phyloP scores from a whole-genome alignment of 2,113 vertebrate genomes.

The Tinamus guttatus region DNA sequence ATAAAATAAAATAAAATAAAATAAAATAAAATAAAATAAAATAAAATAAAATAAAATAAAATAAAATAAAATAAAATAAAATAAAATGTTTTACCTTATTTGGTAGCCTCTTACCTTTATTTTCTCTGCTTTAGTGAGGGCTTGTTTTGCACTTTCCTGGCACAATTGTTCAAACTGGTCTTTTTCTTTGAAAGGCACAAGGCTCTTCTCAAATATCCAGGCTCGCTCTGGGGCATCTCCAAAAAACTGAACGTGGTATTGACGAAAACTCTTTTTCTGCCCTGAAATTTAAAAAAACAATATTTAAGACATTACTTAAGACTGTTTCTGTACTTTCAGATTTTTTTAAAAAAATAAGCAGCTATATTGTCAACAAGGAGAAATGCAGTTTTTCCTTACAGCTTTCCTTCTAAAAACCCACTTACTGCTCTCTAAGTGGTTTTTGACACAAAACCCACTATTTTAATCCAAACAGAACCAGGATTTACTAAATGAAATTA shows the following conservation, averaged over 20 bases:
- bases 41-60: no score
- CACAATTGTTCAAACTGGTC: slow-evolving; percentile 89
- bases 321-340: not conserved
- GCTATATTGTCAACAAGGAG: not conserved
- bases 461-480: not conserved
- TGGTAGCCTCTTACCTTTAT: slow-evolving; percentile 84
- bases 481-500: not conserved
- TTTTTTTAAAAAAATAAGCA: not conserved
- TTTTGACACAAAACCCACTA: not conserved
- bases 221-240: slow-evolving; percentile 93
- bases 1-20: no score
- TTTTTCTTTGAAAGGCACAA: slow-evolving; percentile 89
- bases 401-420: not conserved
- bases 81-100: not conserved
- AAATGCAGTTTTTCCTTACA: not conserved
- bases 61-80: no score
- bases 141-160: slow-evolving; percentile 86
- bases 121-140: slow-evolving; percentile 80
- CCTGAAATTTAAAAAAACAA: slow-evolving; percentile 60
- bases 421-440: not conserved
- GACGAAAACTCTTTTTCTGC: slow-evolving; percentile 83
- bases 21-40: no score
- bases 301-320: not conserved
- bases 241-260: slow-evolving; percentile 97
- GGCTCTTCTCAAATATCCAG: slow-evolving; percentile 95